Evolutionary conservation across 1,140 invertebrate species (phyloP), one percentile per base, ranked within the genome.

Genomic region (Drosophila mojavensis): DNA sequence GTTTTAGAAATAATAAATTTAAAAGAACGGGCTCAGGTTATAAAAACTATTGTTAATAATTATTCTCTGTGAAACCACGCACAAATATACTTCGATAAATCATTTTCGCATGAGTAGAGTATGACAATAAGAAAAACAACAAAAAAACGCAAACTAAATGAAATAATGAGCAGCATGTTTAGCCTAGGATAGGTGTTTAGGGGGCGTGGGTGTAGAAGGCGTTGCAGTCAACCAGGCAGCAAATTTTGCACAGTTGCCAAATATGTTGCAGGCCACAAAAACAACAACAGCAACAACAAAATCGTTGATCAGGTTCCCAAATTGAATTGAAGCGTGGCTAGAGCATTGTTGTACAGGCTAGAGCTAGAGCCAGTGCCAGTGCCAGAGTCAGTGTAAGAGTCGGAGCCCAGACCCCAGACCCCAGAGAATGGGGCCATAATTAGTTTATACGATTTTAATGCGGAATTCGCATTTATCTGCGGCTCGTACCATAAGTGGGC

Each of bases 381-480:
- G 48, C 7, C 45, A 17, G 17, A 17, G 17, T 1, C 17, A 17
- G 56, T 28, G 48, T 7, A 28, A 17, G 17, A 17, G 17, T 1
- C 17, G 1, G 56, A 39, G 48, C n/a, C 45, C 11, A 4, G 26
- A 10, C 61, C 1, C 10, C 28, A 39, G 43, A 41, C 17, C 20
- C 54, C 11, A 13, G 54, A 20, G n/a, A 11, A 43, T 65, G 55
- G 47, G 13, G 33, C 77, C 66, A 72, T 79, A 88, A 88, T 88
- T 80, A 89, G 84, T 89, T 79, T 68, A 86, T 88, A 84, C 63
- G 79, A 88, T 69, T 86, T 86, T 89, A 86, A 86, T 88, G 43
- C 63, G 79, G 45, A 83, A 83, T 81, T 78, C 78, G 47, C 43
- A 50, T 43, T 63, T 45, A 75, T 71, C 78, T 60, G 17, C 55